These are phyloP conservation scores for Agrilus mali DNA, from an alignment of 2,888 invertebrate genomes.

Conservation along the genomic window DNA sequence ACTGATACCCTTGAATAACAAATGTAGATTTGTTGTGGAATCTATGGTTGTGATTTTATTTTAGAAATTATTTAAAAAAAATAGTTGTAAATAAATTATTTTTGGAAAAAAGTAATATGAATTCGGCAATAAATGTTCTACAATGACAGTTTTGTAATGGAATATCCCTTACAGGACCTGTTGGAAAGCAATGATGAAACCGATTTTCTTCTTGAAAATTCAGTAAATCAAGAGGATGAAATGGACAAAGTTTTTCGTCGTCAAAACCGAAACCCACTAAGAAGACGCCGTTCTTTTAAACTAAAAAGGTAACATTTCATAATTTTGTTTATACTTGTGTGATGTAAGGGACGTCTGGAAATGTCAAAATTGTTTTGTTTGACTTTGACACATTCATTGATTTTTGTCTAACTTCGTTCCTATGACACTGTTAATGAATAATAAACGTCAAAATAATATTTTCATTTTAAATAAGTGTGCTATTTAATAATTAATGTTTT, in stretches of 20 bases:
- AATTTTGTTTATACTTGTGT: no score
- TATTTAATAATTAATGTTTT: neutral
- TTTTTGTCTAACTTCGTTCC: conserved; percentile 1
- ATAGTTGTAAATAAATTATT: no score
- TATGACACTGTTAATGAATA: conserved; percentile 4
- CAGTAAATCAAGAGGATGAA: conserved; percentile 28
- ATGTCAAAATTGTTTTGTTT: no score
- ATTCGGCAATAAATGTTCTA: neutral
- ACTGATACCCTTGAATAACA: no score
- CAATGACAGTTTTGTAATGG: conserved; percentile 21
- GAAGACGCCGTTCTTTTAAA: conserved; percentile 6
- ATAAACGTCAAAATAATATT: neutral
- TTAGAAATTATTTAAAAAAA: no score
- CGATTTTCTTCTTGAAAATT: conserved; percentile 30
- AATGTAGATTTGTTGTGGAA: no score
- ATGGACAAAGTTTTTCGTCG: conserved; percentile 29
- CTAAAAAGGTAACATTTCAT: no score
- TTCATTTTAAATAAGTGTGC: neutral
- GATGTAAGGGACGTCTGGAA: no score
- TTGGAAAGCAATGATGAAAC: conserved; percentile 34
- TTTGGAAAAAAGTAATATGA: no score
- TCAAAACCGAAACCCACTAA: conserved; percentile 26
- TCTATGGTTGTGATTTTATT: no score
- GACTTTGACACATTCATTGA: no score
- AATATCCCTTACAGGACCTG: conserved; percentile 34